A percentile compares a stretch with the other conserved stretches of the same genome.
Conservation (phyloP, 1,140 invertebrate genomes). For the Chionoecetes opilio region DNA sequence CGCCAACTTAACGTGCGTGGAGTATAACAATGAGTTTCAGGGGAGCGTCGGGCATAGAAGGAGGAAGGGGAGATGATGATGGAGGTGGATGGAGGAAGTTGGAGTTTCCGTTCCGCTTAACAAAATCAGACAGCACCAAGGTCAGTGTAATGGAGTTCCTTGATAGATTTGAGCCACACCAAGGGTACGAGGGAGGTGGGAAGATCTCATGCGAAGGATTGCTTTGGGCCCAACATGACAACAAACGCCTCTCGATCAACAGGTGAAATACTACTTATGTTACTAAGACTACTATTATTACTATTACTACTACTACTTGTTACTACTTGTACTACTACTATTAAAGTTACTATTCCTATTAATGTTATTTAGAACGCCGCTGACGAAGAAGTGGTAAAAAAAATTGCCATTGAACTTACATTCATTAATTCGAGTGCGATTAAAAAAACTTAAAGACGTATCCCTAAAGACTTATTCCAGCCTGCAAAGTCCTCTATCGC, state of each 20-base stretch:
- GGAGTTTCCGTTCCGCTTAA: not conserved
- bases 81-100: not conserved
- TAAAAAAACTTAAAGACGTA: too few species aligned
- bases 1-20: too few species aligned
- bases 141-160: not conserved
- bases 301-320: too few species aligned
- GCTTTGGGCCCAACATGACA: not conserved
- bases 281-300: too few species aligned
- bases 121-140: slow-evolving; percentile 19
- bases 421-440: too few species aligned
- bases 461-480: not conserved
- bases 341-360: too few species aligned
- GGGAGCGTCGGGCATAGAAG: not conserved
- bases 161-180: not conserved
- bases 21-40: not conserved
- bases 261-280: too few species aligned
- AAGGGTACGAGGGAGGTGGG: not conserved
- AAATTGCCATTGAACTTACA: not conserved
- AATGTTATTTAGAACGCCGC: not conserved
- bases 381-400: too few species aligned
- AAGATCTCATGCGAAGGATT: not conserved
- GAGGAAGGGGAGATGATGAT: not conserved
- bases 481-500: not conserved
- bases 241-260: not conserved
- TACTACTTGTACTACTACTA: too few species aligned